Evolutionary conservation across 2,888 invertebrate genomes (phyloP).

Genomic region (Hypomecis atomaria): DNA sequence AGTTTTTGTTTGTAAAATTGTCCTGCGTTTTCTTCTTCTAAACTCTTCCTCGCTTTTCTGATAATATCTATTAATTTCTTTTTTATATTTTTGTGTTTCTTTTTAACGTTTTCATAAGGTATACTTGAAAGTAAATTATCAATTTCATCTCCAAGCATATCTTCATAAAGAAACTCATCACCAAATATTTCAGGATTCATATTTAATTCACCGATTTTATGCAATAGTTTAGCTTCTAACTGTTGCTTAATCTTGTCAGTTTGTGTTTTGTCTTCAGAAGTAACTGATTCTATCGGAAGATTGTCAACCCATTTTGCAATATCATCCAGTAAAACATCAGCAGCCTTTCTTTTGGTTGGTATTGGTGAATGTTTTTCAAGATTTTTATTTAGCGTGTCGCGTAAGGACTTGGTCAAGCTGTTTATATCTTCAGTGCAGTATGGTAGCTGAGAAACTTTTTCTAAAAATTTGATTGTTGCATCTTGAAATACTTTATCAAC

Average conservation of each 20-base stretch:
- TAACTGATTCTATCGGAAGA: constrained; percentile 46
- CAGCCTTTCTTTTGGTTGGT: constrained; percentile 37
- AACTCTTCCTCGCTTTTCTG: constrained; percentile 48
- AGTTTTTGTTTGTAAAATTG: constrained; percentile 59
- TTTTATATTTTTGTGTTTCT: constrained; percentile 44
- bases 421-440: constrained; percentile 13
- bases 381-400: constrained; percentile 12
- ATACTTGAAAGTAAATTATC: constrained; percentile 47
- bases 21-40: constrained; percentile 50
- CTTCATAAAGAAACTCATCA: constrained; percentile 56
- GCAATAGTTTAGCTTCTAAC: constrained; percentile 49
- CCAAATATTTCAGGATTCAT: constrained; percentile 58
- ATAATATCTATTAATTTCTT: constrained; percentile 50
- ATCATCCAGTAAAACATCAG: constrained; percentile 48
- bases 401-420: constrained; percentile 19
- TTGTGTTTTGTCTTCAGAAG: constrained; percentile 43
- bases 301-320: constrained; percentile 53
- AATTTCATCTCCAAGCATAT: constrained; percentile 57
- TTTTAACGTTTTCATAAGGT: constrained; percentile 36
- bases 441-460: constrained; percentile 16
- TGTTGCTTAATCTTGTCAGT: constrained; percentile 50
- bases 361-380: constrained; percentile 4
- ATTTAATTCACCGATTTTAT: constrained; percentile 59
- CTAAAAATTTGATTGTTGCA: constrained; percentile 18
- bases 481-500: constrained; percentile 14